A percentile compares a stretch with the other conserved stretches of the same genome.
Evolutionary conservation across 1,140 invertebrate genomes (phyloP).

Genomic region (Pachypsylla venusta): DNA sequence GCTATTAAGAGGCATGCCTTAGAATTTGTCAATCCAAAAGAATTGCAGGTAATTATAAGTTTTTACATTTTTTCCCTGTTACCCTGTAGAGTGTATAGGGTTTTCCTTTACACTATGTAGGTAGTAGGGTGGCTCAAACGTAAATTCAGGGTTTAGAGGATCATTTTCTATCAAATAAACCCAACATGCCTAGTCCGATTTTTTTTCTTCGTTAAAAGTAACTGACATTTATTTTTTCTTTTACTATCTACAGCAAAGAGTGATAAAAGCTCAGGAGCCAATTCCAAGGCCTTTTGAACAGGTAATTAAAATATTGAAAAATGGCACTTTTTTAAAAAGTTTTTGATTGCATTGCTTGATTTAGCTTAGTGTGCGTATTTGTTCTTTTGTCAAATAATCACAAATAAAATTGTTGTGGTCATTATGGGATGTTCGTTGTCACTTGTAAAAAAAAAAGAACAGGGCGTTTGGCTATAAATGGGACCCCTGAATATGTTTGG

Average conservation of each 20-base stretch:
- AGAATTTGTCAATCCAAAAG: constrained; percentile 76
- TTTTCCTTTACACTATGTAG: too few species aligned
- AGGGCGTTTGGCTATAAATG: too few species aligned
- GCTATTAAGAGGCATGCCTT: constrained; percentile 85
- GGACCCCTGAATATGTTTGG: too few species aligned
- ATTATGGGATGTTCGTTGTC: too few species aligned
- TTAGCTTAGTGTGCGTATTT: too few species aligned
- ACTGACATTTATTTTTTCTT: neutral
- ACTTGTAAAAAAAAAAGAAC: too few species aligned
- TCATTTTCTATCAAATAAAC: neutral
- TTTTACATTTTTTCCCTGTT: too few species aligned
- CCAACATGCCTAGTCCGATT: neutral
- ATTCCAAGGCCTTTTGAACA: constrained; percentile 36
- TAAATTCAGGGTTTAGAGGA: neutral
- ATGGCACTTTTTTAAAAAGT: constrained; percentile 11
- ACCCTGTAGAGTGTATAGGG: too few species aligned
- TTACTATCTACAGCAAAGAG: constrained; percentile 8
- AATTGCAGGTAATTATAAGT: constrained; percentile 62
- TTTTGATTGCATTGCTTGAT: too few species aligned
- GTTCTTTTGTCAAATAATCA: too few species aligned
- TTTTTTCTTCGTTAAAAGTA: neutral
- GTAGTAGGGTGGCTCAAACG: neutral
- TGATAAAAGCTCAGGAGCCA: constrained; percentile 31
- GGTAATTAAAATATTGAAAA: constrained; percentile 31
- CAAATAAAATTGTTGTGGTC: too few species aligned